Conservation (phyloP, 53 echinoderm and acorn worm species). For the Arbacia lixula region DNA sequence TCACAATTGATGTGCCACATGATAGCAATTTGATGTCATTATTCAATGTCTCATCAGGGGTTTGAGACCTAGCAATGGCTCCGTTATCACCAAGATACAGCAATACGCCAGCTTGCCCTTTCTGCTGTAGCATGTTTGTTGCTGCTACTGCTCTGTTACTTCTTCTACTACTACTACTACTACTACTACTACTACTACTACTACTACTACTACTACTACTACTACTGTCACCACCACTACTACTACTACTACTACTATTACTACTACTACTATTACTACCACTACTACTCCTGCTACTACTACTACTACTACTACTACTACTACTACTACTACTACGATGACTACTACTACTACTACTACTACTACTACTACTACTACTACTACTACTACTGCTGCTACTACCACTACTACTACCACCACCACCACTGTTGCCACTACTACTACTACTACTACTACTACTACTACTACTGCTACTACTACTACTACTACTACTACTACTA, state of each 20-base stretch:
- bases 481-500: slow-evolving; percentile 20
- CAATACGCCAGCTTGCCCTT: too few relatives aligned
- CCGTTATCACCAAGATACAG: too few relatives aligned
- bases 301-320: too few relatives aligned
- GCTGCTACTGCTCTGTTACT: slow-evolving; percentile 9
- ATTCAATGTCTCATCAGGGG: too few relatives aligned
- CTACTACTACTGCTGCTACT: slow-evolving; percentile 24
- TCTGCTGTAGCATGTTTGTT: too few relatives aligned
- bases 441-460: slow-evolving; percentile 24
- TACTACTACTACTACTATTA: slow-evolving; percentile 20
- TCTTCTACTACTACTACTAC: slow-evolving; percentile 12
- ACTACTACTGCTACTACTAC: slow-evolving; percentile 20
- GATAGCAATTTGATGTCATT: too few relatives aligned
- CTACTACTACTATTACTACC: slow-evolving; percentile 19
- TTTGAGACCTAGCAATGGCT: too few relatives aligned
- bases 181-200: slow-evolving; percentile 23
- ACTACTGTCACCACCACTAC: slow-evolving; percentile 15
- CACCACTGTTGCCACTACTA: slow-evolving; percentile 14
- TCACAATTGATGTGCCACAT: too few relatives aligned
- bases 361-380: slow-evolving; percentile 20
- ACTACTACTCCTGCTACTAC: not conserved
- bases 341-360: slow-evolving; percentile 20
- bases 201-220: slow-evolving; percentile 24
- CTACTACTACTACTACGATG: too few relatives aligned
- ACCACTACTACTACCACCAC: slow-evolving; percentile 20